Percentiles rank a stretch among this genome's conserved stretches.
phyloP scores from a whole-genome alignment of 2,113 vertebrate genomes.

The Podarcis cretensis region DNA sequence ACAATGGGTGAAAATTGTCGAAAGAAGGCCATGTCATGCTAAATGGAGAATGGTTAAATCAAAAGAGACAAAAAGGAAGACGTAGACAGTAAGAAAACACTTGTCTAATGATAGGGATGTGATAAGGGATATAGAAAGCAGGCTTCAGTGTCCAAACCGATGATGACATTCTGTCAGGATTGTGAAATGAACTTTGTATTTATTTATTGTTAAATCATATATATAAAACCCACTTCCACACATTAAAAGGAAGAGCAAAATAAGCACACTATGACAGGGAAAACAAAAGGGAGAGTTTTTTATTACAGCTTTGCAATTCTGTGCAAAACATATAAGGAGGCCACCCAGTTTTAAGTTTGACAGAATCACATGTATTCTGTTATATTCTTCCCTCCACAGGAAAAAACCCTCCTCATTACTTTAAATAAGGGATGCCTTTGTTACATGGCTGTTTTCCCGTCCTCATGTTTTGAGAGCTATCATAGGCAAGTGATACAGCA shows the following conservation, averaged over 20 bases:
- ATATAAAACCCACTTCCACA: not conserved
- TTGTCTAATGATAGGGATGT: not conserved
- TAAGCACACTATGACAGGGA: not conserved
- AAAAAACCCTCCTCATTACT: too few species aligned
- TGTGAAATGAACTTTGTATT: not conserved
- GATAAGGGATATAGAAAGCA: not conserved
- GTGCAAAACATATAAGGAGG: not conserved
- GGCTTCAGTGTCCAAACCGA: not conserved
- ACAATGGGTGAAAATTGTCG: constrained; percentile 18
- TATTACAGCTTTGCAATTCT: not conserved
- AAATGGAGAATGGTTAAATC: not conserved
- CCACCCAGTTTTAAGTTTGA: not conserved
- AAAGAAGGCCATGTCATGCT: not conserved
- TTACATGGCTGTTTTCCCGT: too few species aligned
- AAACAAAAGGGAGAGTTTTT: too few species aligned
- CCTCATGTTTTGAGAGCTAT: too few species aligned
- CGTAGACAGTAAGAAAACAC: not conserved
- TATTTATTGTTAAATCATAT: too few species aligned
- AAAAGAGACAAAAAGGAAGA: not conserved
- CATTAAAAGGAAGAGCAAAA: not conserved
- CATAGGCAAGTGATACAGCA: too few species aligned
- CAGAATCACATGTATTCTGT: not conserved
- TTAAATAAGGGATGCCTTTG: too few species aligned
- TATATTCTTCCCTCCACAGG: too few species aligned
- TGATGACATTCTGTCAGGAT: not conserved